phyloP scores from a whole-genome alignment of 1,140 invertebrate genomes.

The Augochlora pura region DNA sequence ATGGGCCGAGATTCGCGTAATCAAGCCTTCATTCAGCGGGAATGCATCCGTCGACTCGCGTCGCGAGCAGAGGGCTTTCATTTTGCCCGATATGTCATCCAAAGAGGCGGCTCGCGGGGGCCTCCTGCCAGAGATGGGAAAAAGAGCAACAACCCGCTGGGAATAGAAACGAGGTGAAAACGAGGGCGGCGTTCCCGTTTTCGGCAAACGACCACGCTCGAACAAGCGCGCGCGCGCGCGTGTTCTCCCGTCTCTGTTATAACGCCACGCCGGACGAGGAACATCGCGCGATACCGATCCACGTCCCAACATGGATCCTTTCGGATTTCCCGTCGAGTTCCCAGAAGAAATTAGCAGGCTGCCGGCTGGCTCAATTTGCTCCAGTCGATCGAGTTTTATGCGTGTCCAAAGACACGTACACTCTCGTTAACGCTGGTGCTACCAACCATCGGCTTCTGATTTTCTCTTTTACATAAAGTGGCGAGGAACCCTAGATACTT shows the following conservation, averaged over 20 bases:
- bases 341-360: too few species aligned
- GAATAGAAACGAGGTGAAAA: constrained; percentile 21
- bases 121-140: background rate
- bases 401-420: too few species aligned
- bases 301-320: too few species aligned
- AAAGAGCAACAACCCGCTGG: background rate
- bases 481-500: too few species aligned
- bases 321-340: too few species aligned
- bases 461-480: too few species aligned
- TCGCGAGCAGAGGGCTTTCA: constrained; percentile 11
- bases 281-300: background rate
- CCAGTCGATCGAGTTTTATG: too few species aligned
- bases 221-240: background rate
- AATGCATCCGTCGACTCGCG: constrained; percentile 18
- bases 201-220: background rate
- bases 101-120: constrained; percentile 2
- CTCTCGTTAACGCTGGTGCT: too few species aligned
- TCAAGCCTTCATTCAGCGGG: constrained; percentile 36
- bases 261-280: background rate
- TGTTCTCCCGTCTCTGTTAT: background rate
- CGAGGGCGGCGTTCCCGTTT: constrained; percentile 16
- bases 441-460: too few species aligned
- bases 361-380: too few species aligned
- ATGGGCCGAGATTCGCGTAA: constrained; percentile 31
- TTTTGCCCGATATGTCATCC: constrained; percentile 29